phyloP scores from a whole-genome alignment of 2,113 vertebrate genomes.

The Ageneiosus marmoratus region DNA sequence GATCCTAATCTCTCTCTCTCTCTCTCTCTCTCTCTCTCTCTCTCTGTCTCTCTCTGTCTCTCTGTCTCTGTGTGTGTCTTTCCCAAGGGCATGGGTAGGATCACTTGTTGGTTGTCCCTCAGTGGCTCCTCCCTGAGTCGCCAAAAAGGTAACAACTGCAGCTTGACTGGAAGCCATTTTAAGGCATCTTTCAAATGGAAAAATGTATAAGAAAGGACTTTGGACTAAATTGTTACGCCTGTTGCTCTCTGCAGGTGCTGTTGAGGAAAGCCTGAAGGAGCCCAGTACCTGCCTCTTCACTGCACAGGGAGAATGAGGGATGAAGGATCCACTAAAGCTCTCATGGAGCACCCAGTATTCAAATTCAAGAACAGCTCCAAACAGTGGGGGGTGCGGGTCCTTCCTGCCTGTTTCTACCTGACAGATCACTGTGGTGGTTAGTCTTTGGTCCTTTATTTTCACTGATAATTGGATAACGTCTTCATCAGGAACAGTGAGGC shows the following conservation, averaged over 20 bases:
- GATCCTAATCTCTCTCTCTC: conserved; percentile 10
- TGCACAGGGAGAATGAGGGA: conserved; percentile 76
- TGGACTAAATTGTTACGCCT: conserved; percentile 32
- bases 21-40: neutral
- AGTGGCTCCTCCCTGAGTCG: conserved; percentile 25
- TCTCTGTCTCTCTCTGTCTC: neutral
- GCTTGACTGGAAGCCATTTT: neutral
- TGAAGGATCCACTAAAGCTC: conserved; percentile 72
- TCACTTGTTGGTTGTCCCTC: conserved; percentile 22
- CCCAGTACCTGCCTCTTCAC: conserved; percentile 82
- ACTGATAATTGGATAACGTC: conserved; percentile 43
- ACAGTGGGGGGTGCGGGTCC: conserved; percentile 75
- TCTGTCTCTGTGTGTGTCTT: conserved; percentile 14
- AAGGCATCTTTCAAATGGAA: neutral
- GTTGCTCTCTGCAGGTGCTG: conserved; percentile 52
- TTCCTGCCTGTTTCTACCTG: conserved; percentile 86
- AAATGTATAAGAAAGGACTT: neutral
- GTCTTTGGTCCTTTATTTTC: conserved; percentile 28
- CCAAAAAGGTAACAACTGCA: conserved; percentile 33
- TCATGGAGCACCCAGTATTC: conserved; percentile 83
- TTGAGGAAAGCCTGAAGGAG: conserved; percentile 69
- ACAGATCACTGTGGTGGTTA: conserved; percentile 50
- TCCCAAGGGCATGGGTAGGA: conserved; percentile 50
- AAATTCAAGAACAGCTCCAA: conserved; percentile 75
- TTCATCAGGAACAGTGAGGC: conserved; percentile 36